Evolutionary conservation across 2,888 invertebrate genomes (phyloP).

Genomic region (Gryllus longicercus): DNA sequence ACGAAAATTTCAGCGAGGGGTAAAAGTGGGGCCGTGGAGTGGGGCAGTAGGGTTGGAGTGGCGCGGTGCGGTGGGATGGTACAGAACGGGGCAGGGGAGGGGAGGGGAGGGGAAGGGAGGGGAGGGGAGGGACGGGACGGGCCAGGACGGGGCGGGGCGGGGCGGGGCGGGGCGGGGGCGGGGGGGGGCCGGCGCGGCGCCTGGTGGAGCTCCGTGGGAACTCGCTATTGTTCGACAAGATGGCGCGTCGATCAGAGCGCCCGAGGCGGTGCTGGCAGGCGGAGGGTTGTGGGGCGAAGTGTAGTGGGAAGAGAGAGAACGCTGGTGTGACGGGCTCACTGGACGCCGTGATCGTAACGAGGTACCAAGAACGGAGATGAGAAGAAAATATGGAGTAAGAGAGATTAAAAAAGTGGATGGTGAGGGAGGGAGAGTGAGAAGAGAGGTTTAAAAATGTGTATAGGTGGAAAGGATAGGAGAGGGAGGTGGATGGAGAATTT

Average conservation of each 20-base stretch:
- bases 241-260: not conserved
- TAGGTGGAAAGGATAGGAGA: too few species aligned
- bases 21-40: not conserved
- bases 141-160: not conserved
- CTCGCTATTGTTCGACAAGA: not conserved
- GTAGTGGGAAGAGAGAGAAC: not conserved
- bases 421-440: too few species aligned
- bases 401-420: too few species aligned
- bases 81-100: too few species aligned
- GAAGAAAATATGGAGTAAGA: not conserved
- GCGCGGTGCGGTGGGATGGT: not conserved
- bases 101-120: too few species aligned
- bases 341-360: not conserved
- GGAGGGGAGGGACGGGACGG: too few species aligned
- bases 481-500: too few species aligned
- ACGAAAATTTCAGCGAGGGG: not conserved
- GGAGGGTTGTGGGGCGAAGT: not conserved
- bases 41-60: not conserved
- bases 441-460: too few species aligned
- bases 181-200: not conserved
- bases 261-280: not conserved
- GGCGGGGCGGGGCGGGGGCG: not conserved
- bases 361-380: not conserved
- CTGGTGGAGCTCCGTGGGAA: not conserved
- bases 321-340: not conserved